phyloP scores from a whole-genome alignment of 2,113 vertebrate species.

The Ranitomeya imitator region DNA sequence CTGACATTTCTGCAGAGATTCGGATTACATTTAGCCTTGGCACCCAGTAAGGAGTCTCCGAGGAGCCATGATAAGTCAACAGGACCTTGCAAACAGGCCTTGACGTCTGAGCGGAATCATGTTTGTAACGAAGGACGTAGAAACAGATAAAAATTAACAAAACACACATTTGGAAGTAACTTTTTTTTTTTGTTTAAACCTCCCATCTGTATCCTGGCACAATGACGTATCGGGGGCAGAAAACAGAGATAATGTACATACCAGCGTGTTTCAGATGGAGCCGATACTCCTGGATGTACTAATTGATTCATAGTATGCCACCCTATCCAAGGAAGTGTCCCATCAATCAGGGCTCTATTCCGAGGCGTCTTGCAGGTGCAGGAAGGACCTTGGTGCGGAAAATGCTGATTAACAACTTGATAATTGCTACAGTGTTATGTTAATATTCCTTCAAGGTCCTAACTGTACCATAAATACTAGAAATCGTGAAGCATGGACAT shows the following conservation, averaged over 20 bases:
- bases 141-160: slow-evolving; percentile 74
- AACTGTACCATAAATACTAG: slow-evolving; percentile 80
- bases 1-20: slow-evolving; percentile 17
- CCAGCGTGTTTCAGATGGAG: slow-evolving; percentile 19
- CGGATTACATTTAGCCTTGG: slow-evolving; percentile 68
- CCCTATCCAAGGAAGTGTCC: background rate
- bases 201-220: slow-evolving; percentile 65
- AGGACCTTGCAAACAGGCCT: slow-evolving; percentile 85
- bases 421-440: slow-evolving; percentile 83
- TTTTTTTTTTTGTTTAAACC: slow-evolving; percentile 69
- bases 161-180: slow-evolving; percentile 66
- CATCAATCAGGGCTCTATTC: slow-evolving; percentile 52
- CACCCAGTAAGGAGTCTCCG: slow-evolving; percentile 60
- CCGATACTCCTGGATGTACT: background rate
- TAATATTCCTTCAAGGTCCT: slow-evolving; percentile 88
- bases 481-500: slow-evolving; percentile 70
- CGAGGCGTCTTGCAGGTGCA: slow-evolving; percentile 75
- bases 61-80: slow-evolving; percentile 66
- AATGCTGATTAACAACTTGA: slow-evolving; percentile 69
- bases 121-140: slow-evolving; percentile 75
- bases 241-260: slow-evolving; percentile 66
- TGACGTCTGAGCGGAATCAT: slow-evolving; percentile 71
- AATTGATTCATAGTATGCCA: slow-evolving; percentile 48
- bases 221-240: slow-evolving; percentile 68
- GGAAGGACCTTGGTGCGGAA: slow-evolving; percentile 73